phyloP scores from a whole-genome alignment of 2,888 invertebrate species.

The Orthosia gracilis region DNA sequence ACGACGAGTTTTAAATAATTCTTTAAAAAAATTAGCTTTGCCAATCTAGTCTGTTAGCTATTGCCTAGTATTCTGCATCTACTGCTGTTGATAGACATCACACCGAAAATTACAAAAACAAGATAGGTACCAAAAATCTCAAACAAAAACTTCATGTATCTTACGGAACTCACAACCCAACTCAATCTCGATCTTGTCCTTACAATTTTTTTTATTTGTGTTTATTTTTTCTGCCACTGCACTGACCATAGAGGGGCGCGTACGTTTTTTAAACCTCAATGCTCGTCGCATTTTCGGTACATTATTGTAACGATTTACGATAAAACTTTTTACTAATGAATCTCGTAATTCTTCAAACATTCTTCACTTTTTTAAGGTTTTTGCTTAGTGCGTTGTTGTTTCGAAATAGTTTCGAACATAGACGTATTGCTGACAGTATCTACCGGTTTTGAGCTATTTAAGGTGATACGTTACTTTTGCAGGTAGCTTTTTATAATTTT shows the following conservation, averaged over 20 bases:
- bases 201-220: slow-evolving; percentile 69
- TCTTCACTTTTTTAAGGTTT: slow-evolving; percentile 47
- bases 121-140: too few species aligned
- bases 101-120: background rate
- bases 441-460: background rate
- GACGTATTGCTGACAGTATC: background rate
- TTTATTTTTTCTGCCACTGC: slow-evolving; percentile 71
- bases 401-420: slow-evolving; percentile 22
- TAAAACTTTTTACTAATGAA: slow-evolving; percentile 85
- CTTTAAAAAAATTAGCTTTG: background rate
- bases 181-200: slow-evolving; percentile 47
- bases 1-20: too few species aligned
- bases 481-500: background rate
- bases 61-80: background rate
- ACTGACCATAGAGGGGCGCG: slow-evolving; percentile 75
- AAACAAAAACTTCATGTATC: background rate
- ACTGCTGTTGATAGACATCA: too few species aligned
- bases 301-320: slow-evolving; percentile 86
- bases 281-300: slow-evolving; percentile 83
- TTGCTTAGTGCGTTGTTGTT: slow-evolving; percentile 38
- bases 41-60: too few species aligned
- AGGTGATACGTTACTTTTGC: background rate
- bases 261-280: slow-evolving; percentile 79
- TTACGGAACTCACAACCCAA: slow-evolving; percentile 53
- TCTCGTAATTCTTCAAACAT: slow-evolving; percentile 73